A percentile compares a stretch with the other conserved stretches of the same genome.
Evolutionary conservation across 2,797 vertebrate species (phyloP).

Genomic region (Sitta carolinensis): DNA sequence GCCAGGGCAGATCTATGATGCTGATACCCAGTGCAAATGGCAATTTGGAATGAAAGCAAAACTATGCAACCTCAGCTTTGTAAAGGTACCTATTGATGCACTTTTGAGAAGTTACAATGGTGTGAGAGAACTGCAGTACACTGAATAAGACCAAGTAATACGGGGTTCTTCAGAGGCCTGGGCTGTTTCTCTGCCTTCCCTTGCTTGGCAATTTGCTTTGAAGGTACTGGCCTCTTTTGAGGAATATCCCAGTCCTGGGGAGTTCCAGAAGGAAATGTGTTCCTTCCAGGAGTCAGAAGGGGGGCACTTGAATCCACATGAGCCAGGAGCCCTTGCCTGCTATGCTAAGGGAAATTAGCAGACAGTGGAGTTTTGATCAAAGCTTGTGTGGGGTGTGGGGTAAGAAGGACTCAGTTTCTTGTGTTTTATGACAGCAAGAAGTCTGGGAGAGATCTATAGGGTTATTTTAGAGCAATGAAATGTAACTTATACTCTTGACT

Average conservation of each 20-base stretch:
- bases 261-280: neutral
- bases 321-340: neutral
- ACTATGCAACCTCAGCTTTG: constrained; percentile 92
- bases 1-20: constrained; percentile 95
- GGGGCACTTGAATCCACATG: neutral
- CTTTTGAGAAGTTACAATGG: constrained; percentile 36
- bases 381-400: neutral
- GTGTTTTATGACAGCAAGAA: neutral
- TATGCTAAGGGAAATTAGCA: neutral
- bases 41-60: constrained; percentile 96
- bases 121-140: neutral
- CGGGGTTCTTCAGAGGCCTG: constrained; percentile 12
- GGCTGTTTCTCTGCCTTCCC: constrained; percentile 60
- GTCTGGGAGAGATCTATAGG: neutral
- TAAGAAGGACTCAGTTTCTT: neutral
- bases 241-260: neutral
- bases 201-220: constrained; percentile 50
- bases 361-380: neutral
- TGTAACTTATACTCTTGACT: neutral
- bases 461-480: constrained; percentile 6
- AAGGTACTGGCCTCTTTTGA: constrained; percentile 25
- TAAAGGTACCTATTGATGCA: constrained; percentile 84
- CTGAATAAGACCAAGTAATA: constrained; percentile 16
- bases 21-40: constrained; percentile 98
- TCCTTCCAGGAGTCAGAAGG: neutral